phyloP scores from a whole-genome alignment of 2,113 vertebrate species.

The sheep (Ovis aries) region ARS-UI_Ramb_v3.0 NC_056060.1:12722501-12723000 shows the following conservation, averaged over 20 bases:
- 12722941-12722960: background rate
- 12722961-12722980: background rate
- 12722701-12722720: background rate
- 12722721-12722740: constrained; percentile 36
- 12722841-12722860: background rate
- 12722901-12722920: background rate
- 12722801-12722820: constrained; percentile 44
- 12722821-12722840: background rate
- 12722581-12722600: background rate
- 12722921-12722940: background rate
- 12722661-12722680: constrained; percentile 12
- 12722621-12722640: background rate
- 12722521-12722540: background rate
- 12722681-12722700: background rate
- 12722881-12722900: background rate
- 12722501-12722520: background rate
- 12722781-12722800: background rate
- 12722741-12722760: constrained; percentile 1
- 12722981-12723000: background rate
- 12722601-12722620: background rate
- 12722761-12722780: constrained; percentile 50
- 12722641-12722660: background rate
- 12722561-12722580: constrained; percentile 11
- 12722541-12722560: background rate
- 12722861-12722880: constrained; percentile 1